Percentiles rank a stretch among this genome's conserved stretches.
Conservation (phyloP, 2,113 vertebrate species). For the Sminthopsis crassicaudata region DNA sequence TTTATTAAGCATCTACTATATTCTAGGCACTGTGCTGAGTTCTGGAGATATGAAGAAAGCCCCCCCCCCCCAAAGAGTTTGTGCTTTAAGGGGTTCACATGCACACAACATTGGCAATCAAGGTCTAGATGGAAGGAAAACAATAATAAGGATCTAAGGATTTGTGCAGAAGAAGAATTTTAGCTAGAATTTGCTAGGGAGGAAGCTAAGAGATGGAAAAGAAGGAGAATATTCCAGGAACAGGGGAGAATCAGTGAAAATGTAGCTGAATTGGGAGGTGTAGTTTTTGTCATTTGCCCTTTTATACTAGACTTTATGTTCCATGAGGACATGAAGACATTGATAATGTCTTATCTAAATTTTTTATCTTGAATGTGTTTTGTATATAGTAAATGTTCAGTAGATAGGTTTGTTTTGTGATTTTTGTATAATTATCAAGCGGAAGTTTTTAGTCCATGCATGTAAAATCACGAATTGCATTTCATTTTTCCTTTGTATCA, state of each 20-base stretch:
- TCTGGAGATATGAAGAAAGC: not conserved
- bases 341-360: not conserved
- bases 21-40: not conserved
- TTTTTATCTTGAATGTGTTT: not conserved
- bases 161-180: not conserved
- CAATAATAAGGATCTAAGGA: not conserved
- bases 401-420: not conserved
- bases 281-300: not conserved
- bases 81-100: not conserved
- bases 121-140: not conserved
- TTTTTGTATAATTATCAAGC: not conserved
- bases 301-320: not conserved
- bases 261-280: not conserved
- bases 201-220: too few species aligned
- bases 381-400: not conserved
- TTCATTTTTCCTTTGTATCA: conserved; percentile 58
- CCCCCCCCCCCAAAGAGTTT: not conserved
- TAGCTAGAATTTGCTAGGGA: not conserved
- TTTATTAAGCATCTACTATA: not conserved
- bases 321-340: not conserved
- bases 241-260: not conserved
- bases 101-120: not conserved
- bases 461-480: not conserved
- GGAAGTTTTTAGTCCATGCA: not conserved
- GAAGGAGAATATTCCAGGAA: not conserved